phyloP scores from a whole-genome alignment of 2,888 invertebrate genomes.

The Sesia bembeciformis region DNA sequence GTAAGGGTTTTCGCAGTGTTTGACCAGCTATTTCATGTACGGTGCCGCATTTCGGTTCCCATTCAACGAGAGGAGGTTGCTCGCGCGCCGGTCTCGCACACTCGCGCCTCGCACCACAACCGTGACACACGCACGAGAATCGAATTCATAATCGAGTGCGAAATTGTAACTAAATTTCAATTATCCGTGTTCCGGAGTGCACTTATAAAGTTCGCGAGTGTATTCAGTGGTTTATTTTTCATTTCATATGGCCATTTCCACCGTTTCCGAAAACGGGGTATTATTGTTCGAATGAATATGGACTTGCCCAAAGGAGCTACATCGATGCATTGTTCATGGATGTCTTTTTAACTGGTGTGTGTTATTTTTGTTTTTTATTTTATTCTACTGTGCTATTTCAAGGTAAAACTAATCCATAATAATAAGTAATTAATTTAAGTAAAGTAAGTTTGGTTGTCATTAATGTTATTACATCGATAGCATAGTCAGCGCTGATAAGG shows the following conservation, averaged over 20 bases:
- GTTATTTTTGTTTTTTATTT: slow-evolving; percentile 23
- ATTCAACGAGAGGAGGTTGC: slow-evolving; percentile 72
- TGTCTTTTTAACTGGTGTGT: slow-evolving; percentile 73
- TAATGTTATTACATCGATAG: no score
- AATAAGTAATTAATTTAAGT: no score
- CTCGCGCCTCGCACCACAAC: slow-evolving; percentile 48
- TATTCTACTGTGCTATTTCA: background rate
- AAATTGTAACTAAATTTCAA: slow-evolving; percentile 20
- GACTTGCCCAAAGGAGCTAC: slow-evolving; percentile 66
- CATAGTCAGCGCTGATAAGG: no score
- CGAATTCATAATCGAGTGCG: slow-evolving; percentile 24
- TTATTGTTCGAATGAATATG: slow-evolving; percentile 61
- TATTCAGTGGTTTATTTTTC: slow-evolving; percentile 22
- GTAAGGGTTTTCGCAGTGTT: slow-evolving; percentile 71
- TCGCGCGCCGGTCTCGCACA: slow-evolving; percentile 65
- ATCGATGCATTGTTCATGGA: slow-evolving; percentile 74
- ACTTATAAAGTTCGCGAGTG: slow-evolving; percentile 24
- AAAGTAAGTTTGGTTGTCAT: no score
- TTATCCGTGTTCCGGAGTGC: slow-evolving; percentile 14
- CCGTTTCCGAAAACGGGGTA: slow-evolving; percentile 23
- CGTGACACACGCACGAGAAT: slow-evolving; percentile 42
- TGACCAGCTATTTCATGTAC: slow-evolving; percentile 71
- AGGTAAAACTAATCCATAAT: no score
- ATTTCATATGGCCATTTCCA: background rate
- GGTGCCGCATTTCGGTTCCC: slow-evolving; percentile 70